Base-by-base conservation (phyloP, 2,113 vertebrate genomes). In the Thomomys bottae region DNA sequence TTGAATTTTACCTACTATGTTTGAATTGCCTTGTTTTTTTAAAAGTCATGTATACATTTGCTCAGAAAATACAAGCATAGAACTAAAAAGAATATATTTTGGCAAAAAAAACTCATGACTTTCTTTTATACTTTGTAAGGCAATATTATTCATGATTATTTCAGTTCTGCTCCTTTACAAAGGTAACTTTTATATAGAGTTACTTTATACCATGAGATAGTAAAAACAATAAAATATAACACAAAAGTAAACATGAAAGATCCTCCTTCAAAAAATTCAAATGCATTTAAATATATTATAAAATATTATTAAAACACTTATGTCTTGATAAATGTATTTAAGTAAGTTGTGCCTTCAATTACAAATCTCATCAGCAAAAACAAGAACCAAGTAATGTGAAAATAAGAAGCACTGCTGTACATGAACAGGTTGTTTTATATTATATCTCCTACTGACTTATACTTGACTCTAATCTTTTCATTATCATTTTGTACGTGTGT, bases 171-270 rank as follows among this genome's bases (percentile, higher is more conserved):
- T 78, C 45, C 8, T 4, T 78, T 8, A 66, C 8, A 17, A 3
- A 68, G 66, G 21, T 80, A 84, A 77, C 17, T 8, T 2, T 12
- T 68, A 3, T 63, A 17, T 38, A 82, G 59, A 80, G 30, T 94
- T 89, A 32, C 72, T 87, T 71, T 68, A 72, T 10, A 61, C 1
- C 17, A 40, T 77, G 2, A 18, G 4, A 42, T 76, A 42, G 10
- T 72, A 85, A 63, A 77, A 89, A 77, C 20, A 34, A 59, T 86
- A 76, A 94, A 70, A 76, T n/a, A 64, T 88, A 91, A 84, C 38
- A 28, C 24, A 67, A 76, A 84, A 72, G 38, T 61, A 67, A 79
- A 72, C 80, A 32, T 86, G 88, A n/a, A 79, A 28, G 86, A 61
- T 45, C 5, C 14, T 64, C 18, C 4, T 42, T 84, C 14, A 59